Conservation (phyloP, 1,140 invertebrate genomes). For the Philopotamus ludificatus region DNA sequence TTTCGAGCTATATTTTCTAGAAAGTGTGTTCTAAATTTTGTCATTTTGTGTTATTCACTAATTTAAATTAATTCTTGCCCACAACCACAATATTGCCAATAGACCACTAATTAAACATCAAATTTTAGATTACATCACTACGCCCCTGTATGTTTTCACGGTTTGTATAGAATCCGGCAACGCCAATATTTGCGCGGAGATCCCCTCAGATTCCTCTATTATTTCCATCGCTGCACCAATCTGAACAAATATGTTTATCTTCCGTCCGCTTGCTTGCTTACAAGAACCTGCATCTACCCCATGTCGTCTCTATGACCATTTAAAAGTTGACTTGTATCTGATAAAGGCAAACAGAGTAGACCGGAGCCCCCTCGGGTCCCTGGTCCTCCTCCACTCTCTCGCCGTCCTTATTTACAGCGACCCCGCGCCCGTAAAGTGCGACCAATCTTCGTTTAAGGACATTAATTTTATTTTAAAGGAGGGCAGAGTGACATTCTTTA, state of each 20-base stretch:
- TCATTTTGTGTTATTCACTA: no score
- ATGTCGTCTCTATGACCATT: not conserved
- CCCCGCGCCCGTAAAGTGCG: slow-evolving; percentile 27
- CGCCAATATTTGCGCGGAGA: no score
- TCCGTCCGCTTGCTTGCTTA: not conserved
- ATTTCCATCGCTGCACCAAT: slow-evolving; percentile 12
- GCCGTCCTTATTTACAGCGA: slow-evolving; percentile 35
- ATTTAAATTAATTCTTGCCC: no score
- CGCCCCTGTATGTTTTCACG: no score
- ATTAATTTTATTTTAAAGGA: slow-evolving; percentile 37
- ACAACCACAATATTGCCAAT: no score
- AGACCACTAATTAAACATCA: no score
- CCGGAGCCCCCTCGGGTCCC: not conserved
- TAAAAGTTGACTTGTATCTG: not conserved
- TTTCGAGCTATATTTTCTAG: no score
- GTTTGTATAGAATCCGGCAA: no score
- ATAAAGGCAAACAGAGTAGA: not conserved
- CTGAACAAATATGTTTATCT: not conserved
- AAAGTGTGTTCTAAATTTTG: no score
- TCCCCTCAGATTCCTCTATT: slow-evolving; percentile 28
- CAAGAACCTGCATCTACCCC: not conserved
- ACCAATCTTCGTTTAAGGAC: slow-evolving; percentile 35
- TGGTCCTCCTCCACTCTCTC: not conserved
- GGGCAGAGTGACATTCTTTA: slow-evolving; percentile 22
- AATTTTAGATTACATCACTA: no score